phyloP scores from a whole-genome alignment of 2,113 vertebrate species.

The Clarias gariepinus region DNA sequence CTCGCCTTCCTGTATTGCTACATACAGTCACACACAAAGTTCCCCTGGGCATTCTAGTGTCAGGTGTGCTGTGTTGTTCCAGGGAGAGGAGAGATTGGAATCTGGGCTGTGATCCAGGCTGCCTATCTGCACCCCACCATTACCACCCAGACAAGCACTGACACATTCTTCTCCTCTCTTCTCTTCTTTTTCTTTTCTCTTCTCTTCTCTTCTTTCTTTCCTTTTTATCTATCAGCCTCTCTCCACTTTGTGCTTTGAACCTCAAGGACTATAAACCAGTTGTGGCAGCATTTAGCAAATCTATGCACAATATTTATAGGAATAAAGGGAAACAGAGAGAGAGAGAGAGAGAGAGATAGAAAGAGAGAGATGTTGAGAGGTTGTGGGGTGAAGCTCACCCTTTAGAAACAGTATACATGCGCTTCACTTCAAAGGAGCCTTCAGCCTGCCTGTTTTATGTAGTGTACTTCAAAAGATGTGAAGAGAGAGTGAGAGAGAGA shows the following conservation, averaged over 20 bases:
- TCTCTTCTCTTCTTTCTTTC: neutral
- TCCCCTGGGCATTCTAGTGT: constrained; percentile 74
- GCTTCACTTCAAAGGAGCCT: constrained; percentile 41
- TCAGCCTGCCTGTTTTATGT: constrained; percentile 29
- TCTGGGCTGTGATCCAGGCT: constrained; percentile 72
- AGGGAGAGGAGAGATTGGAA: constrained; percentile 69
- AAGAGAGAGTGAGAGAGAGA: neutral
- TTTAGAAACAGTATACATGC: constrained; percentile 38
- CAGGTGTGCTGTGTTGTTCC: constrained; percentile 83
- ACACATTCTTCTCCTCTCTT: constrained; percentile 67
- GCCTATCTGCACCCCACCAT: constrained; percentile 66
- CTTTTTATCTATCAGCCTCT: neutral
- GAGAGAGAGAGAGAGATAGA: neutral
- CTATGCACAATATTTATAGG: neutral
- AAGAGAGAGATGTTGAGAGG: neutral
- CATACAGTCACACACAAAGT: constrained; percentile 47
- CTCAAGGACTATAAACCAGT: neutral
- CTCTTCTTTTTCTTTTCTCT: constrained; percentile 52
- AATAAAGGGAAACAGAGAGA: neutral
- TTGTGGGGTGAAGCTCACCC: neutral
- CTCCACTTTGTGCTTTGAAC: neutral
- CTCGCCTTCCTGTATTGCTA: neutral
- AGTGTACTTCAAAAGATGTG: constrained; percentile 32
- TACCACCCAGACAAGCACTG: constrained; percentile 69
- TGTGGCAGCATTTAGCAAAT: neutral